A percentile compares a stretch with the other conserved stretches of the same genome.
Evolutionary conservation across 2,888 invertebrate genomes (phyloP).

Genomic region (Pristionchus fissidentatus): DNA sequence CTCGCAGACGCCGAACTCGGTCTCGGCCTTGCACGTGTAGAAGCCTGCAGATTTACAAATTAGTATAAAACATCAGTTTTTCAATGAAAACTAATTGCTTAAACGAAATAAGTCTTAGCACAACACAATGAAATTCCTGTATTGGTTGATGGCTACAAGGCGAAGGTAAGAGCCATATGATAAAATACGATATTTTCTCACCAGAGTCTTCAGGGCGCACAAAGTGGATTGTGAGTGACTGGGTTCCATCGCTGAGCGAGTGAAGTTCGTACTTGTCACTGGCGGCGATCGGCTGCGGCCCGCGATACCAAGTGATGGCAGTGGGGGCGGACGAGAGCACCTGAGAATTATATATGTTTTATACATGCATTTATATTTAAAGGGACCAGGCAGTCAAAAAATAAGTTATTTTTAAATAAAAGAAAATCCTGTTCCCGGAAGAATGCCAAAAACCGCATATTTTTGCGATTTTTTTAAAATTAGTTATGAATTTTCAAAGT

Average conservation of each 20-base stretch:
- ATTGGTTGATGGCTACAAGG: not conserved
- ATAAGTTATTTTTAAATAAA: too few species aligned
- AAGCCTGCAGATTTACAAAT: conserved; percentile 52
- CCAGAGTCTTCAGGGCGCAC: conserved; percentile 54
- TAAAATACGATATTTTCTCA: conserved; percentile 15
- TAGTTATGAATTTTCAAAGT: too few species aligned
- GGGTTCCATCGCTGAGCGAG: conserved; percentile 63
- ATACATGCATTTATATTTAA: too few species aligned
- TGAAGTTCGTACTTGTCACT: conserved; percentile 62
- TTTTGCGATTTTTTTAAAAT: too few species aligned
- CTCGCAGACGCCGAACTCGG: conserved; percentile 63
- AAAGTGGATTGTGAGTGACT: conserved; percentile 62
- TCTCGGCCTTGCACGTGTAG: conserved; percentile 65
- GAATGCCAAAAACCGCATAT: too few species aligned
- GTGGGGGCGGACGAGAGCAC: conserved; percentile 52
- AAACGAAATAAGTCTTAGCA: not conserved
- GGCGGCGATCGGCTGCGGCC: conserved; percentile 55
- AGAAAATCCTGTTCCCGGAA: too few species aligned
- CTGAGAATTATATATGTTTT: not conserved
- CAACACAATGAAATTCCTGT: not conserved
- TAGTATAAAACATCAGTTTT: not conserved
- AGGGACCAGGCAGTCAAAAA: too few species aligned
- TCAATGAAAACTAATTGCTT: not conserved
- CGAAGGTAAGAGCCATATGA: too few species aligned
- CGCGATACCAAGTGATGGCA: conserved; percentile 61